A percentile compares a stretch with the other conserved stretches of the same genome.
These are phyloP conservation scores for Marmota monax DNA, from an alignment of 2,113 vertebrate genomes.

Conservation along the genomic window DNA sequence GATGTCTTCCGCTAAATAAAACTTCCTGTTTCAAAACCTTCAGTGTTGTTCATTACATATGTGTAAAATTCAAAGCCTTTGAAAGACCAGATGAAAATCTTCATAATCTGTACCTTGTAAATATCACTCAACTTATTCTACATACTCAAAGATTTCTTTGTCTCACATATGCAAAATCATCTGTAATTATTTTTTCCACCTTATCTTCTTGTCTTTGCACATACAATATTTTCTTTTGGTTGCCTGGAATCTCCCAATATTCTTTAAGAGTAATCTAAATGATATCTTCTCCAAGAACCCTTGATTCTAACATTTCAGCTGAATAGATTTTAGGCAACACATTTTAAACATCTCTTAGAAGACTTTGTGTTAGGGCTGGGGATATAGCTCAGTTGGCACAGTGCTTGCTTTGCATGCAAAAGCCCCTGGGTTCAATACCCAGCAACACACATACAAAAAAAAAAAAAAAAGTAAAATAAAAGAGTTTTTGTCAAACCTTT, in stretches of 20 bases:
- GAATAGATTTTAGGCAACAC: neutral
- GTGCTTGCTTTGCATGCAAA: too few species aligned
- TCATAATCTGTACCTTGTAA: neutral
- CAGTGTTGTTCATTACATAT: neutral
- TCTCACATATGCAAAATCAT: neutral
- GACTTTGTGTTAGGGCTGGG: neutral
- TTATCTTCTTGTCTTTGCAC: neutral
- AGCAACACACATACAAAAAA: too few species aligned
- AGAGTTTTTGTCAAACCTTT: too few species aligned
- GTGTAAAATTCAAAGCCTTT: neutral
- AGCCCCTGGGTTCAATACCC: too few species aligned
- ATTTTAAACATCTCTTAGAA: neutral
- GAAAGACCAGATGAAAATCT: neutral
- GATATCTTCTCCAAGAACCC: neutral
- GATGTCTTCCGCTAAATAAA: neutral
- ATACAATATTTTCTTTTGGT: neutral
- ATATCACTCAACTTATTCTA: neutral
- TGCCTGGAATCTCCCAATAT: neutral
- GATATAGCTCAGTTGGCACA: too few species aligned
- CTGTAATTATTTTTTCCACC: neutral
- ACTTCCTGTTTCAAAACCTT: neutral
- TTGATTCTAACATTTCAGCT: neutral
- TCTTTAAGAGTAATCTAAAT: neutral
- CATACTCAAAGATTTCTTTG: neutral
- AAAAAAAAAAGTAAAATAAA: too few species aligned